Base-by-base conservation (phyloP, 2,113 vertebrate species). In the Condylura cristata region DNA sequence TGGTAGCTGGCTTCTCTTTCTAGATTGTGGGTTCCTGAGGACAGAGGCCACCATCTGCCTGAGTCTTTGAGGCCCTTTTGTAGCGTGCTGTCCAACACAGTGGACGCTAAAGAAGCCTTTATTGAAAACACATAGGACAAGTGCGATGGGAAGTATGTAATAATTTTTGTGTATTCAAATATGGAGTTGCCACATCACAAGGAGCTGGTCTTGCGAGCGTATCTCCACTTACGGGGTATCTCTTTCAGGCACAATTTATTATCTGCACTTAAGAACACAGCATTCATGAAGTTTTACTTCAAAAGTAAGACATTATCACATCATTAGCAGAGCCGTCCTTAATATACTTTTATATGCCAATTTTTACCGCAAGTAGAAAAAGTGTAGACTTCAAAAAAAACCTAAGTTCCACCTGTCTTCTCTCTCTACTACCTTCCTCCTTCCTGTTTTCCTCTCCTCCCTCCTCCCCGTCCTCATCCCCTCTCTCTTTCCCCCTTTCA, bases 221-320 rank as follows among this genome's bases (percentile, higher is more conserved):
- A 46, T 26, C 12, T 56, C 12, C 14, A 72, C 65, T 71, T 63
- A 41, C 0, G 13, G 32, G 5, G 5, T 26, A 56, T 71, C 65
- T 74, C 72, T 20, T 76, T 39, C 41, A 37, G 46, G 61, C 18
- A 63, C 44, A 83, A 51, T 60, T 76, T 30, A n/a, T 46, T 61
- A 22, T 22, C 46, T 20, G 6, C 30, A 18, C 28, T 8, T 41
- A 56, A 61, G 83, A 92, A 94, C 70, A n/a, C 28, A 26, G 66
- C 8, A 44, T 37, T 39, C 32, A 20, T 65, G 75, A 37, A 30
- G 24, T 46, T 26, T 74, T 56, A 1, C 48, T 88, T 68, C 34
- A 81, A 72, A 24, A 89, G 65, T 34, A 76, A 95, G 70, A 91
- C 48, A 26, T 63, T 30, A 56, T 60, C 58, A 71, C 56, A 20